phyloP scores from a whole-genome alignment of 92 coral and sea anemone genomes.

The Epizoanthus fatuus region DNA sequence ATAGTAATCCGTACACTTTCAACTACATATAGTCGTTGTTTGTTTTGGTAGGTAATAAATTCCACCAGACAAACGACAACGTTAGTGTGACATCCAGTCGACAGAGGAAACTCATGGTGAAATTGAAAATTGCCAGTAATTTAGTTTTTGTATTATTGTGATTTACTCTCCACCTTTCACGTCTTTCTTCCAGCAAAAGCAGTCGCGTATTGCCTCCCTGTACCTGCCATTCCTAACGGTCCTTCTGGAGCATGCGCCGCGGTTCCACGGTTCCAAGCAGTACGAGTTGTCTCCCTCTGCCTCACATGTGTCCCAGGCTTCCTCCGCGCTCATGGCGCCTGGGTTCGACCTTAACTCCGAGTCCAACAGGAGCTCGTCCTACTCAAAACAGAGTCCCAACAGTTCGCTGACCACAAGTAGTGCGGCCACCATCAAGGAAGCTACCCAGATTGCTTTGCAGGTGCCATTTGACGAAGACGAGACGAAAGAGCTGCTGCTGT shows the following conservation, averaged over 20 bases:
- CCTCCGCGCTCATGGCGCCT: constrained; percentile 69
- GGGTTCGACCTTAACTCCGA: constrained; percentile 78
- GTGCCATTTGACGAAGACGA: constrained; percentile 98
- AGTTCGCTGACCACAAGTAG: constrained; percentile 88
- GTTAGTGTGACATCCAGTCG: too few species aligned
- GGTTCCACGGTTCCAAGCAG: constrained; percentile 97
- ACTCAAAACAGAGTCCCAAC: constrained; percentile 91
- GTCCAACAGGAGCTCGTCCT: constrained; percentile 94
- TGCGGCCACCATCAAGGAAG: constrained; percentile 87
- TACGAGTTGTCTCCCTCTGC: constrained; percentile 80
- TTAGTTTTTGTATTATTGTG: too few species aligned
- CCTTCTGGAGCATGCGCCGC: constrained; percentile 94
- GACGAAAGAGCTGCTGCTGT: constrained; percentile 89
- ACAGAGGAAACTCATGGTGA: too few species aligned
- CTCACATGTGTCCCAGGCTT: constrained; percentile 79
- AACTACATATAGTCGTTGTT: too few species aligned
- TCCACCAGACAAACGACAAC: too few species aligned
- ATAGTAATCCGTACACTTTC: too few species aligned
- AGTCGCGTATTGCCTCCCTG: constrained; percentile 96
- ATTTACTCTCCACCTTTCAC: background rate
- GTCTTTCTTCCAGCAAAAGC: constrained; percentile 65
- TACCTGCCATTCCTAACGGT: constrained; percentile 96
- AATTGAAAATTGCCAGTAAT: too few species aligned
- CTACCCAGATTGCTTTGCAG: constrained; percentile 93
- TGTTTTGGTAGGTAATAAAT: too few species aligned